phyloP scores from a whole-genome alignment of 1,140 invertebrate genomes.

The Chironomus striatipennis region DNA sequence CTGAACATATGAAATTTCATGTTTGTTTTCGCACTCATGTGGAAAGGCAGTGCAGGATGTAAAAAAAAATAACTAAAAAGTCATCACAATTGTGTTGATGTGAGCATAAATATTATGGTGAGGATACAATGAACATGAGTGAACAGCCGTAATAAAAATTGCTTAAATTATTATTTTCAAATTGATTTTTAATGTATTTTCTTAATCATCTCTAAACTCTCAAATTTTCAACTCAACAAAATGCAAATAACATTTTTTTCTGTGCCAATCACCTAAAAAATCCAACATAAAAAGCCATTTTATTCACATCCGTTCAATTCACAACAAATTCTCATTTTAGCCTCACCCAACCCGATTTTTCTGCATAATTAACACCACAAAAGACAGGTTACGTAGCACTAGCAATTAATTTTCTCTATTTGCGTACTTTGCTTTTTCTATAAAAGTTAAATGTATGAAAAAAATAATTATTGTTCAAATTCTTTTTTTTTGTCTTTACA shows the following conservation, averaged over 20 bases:
- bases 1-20: conserved; percentile 8
- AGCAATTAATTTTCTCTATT: background rate
- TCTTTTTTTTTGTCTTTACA: background rate
- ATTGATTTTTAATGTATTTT: too few species aligned
- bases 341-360: background rate
- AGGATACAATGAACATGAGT: background rate
- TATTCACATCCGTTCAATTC: too few species aligned
- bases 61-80: background rate
- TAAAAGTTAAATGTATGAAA: background rate
- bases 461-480: background rate
- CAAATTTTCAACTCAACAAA: too few species aligned
- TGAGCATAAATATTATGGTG: background rate
- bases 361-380: conserved; percentile 21
- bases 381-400: background rate
- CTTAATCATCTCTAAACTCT: too few species aligned
- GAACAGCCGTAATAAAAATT: background rate
- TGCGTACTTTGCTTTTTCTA: background rate
- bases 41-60: background rate
- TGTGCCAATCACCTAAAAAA: too few species aligned
- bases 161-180: too few species aligned
- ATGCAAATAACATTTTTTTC: too few species aligned
- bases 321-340: too few species aligned
- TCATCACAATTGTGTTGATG: background rate
- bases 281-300: too few species aligned
- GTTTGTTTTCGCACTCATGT: background rate